phyloP scores from a whole-genome alignment of 2,113 vertebrate genomes.

The Takifugu flavidus region DNA sequence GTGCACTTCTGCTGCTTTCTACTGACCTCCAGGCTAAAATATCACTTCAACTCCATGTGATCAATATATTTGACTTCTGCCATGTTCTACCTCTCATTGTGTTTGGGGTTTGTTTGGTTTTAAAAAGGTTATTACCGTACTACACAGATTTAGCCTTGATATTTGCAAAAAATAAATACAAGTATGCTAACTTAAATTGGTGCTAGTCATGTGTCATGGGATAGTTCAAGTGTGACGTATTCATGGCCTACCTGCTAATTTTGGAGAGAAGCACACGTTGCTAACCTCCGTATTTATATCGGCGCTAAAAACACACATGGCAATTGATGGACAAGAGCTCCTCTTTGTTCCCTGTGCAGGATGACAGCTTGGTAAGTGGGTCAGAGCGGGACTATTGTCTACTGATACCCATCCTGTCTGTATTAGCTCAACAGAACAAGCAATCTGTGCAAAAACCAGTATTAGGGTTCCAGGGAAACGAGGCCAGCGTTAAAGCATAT shows the following conservation, averaged over 20 bases:
- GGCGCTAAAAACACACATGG: constrained; percentile 28
- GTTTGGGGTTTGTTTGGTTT: too few relatives aligned
- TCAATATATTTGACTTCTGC: too few relatives aligned
- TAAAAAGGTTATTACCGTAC: too few relatives aligned
- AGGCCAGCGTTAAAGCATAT: background rate
- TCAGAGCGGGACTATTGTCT: constrained; percentile 56
- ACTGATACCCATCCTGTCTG: constrained; percentile 15
- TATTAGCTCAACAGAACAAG: constrained; percentile 17
- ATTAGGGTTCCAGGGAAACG: constrained; percentile 21
- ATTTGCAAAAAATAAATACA: too few relatives aligned
- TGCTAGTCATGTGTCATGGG: too few relatives aligned
- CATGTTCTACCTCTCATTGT: too few relatives aligned
- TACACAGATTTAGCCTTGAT: too few relatives aligned
- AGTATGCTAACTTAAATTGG: too few relatives aligned
- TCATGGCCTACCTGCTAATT: constrained; percentile 14
- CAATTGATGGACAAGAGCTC: constrained; percentile 64
- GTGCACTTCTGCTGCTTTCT: too few relatives aligned
- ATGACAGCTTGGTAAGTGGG: constrained; percentile 67
- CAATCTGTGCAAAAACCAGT: constrained; percentile 17
- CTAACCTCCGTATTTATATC: constrained; percentile 1
- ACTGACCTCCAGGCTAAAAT: too few relatives aligned
- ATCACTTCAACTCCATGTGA: too few relatives aligned
- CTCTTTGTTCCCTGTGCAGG: constrained; percentile 62
- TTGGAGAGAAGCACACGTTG: constrained; percentile 14
- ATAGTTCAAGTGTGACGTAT: constrained; percentile 1